Evolutionary conservation across 2,113 vertebrate genomes (phyloP).

Genomic region (Helogale parvula): DNA sequence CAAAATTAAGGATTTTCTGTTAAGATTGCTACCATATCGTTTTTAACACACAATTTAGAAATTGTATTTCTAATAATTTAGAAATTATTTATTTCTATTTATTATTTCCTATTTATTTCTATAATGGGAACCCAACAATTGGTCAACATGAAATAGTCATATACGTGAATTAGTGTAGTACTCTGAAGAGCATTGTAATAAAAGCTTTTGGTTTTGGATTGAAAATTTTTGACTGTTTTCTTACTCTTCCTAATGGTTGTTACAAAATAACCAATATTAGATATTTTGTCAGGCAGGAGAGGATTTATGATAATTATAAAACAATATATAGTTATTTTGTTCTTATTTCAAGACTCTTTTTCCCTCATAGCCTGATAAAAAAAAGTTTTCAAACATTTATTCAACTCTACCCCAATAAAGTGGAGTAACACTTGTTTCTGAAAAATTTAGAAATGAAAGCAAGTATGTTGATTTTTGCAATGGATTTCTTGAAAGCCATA

Average conservation of each 20-base stretch:
- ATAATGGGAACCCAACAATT: not conserved
- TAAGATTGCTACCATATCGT: not conserved
- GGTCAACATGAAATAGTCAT: not conserved
- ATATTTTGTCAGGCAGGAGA: not conserved
- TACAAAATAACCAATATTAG: constrained; percentile 40
- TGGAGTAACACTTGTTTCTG: not conserved
- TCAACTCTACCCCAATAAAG: not conserved
- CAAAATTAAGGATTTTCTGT: constrained; percentile 33
- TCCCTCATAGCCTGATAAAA: not conserved
- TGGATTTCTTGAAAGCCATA: not conserved
- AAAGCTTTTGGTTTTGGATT: constrained; percentile 27
- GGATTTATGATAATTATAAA: not conserved
- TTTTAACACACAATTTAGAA: constrained; percentile 52
- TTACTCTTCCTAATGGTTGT: not conserved
- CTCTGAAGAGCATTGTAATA: constrained; percentile 29
- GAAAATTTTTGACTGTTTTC: not conserved
- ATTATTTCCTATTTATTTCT: no score
- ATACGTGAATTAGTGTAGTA: not conserved
- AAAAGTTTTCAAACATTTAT: not conserved
- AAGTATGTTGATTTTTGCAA: constrained; percentile 2
- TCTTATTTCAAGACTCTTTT: not conserved
- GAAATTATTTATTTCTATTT: no score
- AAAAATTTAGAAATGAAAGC: constrained; percentile 36
- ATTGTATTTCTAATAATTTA: not conserved
- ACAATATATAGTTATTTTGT: not conserved